Evolutionary conservation across 2,888 invertebrate species (phyloP).

Genomic region (Lasiommata megera): DNA sequence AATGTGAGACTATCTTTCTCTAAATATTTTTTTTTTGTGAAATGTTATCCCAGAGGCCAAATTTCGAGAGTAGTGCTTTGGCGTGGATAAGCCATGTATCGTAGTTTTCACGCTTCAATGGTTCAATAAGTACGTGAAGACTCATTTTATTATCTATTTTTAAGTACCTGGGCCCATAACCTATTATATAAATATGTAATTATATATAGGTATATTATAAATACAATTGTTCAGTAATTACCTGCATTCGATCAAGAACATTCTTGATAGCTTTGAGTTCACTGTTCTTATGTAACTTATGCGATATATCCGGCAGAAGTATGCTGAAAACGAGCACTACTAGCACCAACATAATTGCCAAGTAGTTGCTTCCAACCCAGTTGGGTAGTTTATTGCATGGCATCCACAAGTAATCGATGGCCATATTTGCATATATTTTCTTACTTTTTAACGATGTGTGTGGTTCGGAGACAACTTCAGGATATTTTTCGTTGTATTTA

Average conservation of each 20-base stretch:
- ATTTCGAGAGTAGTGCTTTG: no score
- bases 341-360: constrained; percentile 44
- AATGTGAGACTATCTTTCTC: no score
- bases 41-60: no score
- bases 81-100: no score
- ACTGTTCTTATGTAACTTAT: constrained; percentile 46
- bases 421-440: neutral
- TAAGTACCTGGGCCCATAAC: no score
- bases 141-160: no score
- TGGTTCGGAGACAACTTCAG: neutral
- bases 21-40: no score
- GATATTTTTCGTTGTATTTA: neutral
- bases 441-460: neutral
- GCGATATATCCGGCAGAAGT: constrained; percentile 53
- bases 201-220: no score
- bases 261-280: constrained; percentile 57
- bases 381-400: constrained; percentile 35
- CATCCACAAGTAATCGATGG: constrained; percentile 35
- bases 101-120: no score
- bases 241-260: constrained; percentile 50
- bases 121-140: no score
- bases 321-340: constrained; percentile 51
- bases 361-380: constrained; percentile 41
- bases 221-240: no score
- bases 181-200: no score